These are phyloP conservation scores for Bellardia bayeri DNA, from an alignment of 2,888 invertebrate species.

Conservation along the genomic window DNA sequence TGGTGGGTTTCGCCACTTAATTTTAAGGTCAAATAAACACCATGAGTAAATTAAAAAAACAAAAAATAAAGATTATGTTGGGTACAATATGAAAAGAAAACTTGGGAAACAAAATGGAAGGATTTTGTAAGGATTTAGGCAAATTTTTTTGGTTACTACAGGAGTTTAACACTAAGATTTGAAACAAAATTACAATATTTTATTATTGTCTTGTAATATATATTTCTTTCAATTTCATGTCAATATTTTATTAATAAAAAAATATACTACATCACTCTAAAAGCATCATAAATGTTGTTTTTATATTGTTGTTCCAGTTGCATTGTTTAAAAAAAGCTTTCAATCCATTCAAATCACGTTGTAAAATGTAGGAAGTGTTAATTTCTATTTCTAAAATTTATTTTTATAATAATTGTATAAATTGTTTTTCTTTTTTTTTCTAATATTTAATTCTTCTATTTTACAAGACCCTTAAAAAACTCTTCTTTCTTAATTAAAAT, in stretches of 20 bases:
- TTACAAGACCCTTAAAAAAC: background rate
- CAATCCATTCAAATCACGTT: too few relatives aligned
- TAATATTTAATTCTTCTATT: background rate
- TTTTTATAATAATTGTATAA: slow-evolving; percentile 13
- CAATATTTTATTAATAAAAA: too few relatives aligned
- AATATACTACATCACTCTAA: background rate
- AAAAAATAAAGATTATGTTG: slow-evolving; percentile 1
- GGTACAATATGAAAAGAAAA: background rate
- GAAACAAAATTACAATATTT: too few relatives aligned
- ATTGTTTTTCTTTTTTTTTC: background rate
- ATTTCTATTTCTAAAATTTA: slow-evolving; percentile 1
- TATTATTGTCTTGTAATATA: too few relatives aligned
- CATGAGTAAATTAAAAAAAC: slow-evolving; percentile 16
- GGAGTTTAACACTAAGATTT: too few relatives aligned
- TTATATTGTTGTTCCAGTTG: too few relatives aligned
- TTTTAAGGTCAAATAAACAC: slow-evolving; percentile 65
- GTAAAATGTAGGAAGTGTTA: background rate
- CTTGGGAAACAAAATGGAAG: background rate
- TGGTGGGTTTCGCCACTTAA: slow-evolving; percentile 38
- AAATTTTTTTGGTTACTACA: too few relatives aligned
- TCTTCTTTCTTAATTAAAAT: slow-evolving; percentile 46
- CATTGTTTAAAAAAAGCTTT: too few relatives aligned
- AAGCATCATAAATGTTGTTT: background rate
- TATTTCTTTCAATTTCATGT: too few relatives aligned
- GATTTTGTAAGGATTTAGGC: slow-evolving; percentile 8